These are phyloP conservation scores for Indicator maculatus DNA, from an alignment of 2,113 vertebrate species.

Conservation along the genomic window DNA sequence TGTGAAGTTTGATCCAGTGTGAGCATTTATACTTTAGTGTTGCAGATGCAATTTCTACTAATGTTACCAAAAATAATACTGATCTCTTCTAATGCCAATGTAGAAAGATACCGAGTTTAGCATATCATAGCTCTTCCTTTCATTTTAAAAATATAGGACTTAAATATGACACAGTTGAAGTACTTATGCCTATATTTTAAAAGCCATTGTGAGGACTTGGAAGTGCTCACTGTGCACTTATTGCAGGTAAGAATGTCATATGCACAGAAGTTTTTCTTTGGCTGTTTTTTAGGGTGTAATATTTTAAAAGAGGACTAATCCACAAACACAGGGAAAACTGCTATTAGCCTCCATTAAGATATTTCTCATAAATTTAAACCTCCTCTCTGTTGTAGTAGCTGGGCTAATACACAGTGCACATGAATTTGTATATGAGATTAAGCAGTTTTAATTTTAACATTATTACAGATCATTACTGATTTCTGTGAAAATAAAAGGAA, in stretches of 20 bases:
- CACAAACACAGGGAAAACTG: neutral
- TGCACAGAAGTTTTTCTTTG: neutral
- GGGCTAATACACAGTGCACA: neutral
- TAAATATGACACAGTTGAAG: neutral
- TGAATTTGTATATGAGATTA: neutral
- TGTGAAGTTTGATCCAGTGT: neutral
- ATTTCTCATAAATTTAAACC: neutral
- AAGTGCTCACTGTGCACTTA: neutral
- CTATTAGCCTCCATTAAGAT: neutral
- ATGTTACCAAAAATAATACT: neutral
- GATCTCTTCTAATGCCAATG: neutral
- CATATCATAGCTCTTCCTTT: neutral
- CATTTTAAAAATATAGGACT: neutral
- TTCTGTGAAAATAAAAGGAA: neutral
- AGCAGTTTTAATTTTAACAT: neutral
- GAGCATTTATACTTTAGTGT: neutral
- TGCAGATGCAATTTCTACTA: neutral
- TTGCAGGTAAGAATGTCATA: neutral
- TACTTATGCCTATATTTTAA: rapidly evolving
- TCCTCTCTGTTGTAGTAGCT: neutral
- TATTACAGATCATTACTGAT: neutral
- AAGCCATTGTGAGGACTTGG: neutral
- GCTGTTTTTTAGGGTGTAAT: neutral
- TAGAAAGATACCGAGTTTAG: neutral
- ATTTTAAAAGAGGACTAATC: neutral